Conservation (phyloP, 92 coral and sea anemone species). For the Blastomussa wellsi region DNA sequence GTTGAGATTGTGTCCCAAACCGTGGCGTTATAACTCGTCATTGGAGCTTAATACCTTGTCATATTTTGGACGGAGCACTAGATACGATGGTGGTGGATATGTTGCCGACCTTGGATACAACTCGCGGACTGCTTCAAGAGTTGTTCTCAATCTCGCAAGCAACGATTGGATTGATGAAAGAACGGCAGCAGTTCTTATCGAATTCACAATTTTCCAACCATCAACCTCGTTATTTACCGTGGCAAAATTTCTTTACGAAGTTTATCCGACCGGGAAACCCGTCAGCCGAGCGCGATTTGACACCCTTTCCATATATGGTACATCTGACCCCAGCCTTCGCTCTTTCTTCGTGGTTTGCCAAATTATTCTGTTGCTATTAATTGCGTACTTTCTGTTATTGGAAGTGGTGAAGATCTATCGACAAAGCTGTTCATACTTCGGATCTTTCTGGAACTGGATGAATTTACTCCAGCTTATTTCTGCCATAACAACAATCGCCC, state of each 20-base stretch:
- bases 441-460: constrained; percentile 95
- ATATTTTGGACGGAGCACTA: constrained; percentile 48
- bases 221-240: constrained; percentile 77
- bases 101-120: constrained; percentile 92
- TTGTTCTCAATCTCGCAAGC: constrained; percentile 63
- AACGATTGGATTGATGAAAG: constrained; percentile 78
- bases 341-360: constrained; percentile 64
- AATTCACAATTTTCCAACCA: constrained; percentile 90
- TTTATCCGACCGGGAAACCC: constrained; percentile 72
- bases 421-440: constrained; percentile 71
- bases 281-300: constrained; percentile 45
- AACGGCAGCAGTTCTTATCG: constrained; percentile 76
- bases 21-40: constrained; percentile 84
- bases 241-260: constrained; percentile 74
- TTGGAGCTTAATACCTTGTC: constrained; percentile 61
- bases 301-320: constrained; percentile 77
- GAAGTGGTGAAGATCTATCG: constrained; percentile 71
- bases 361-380: constrained; percentile 68
- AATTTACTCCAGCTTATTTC: constrained; percentile 74
- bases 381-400: constrained; percentile 66
- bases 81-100: constrained; percentile 89
- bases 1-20: constrained; percentile 73
- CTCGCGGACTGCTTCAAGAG: constrained; percentile 74
- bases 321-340: constrained; percentile 47
- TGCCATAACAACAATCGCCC: constrained; percentile 62